A percentile compares a stretch with the other conserved stretches of the same genome.
phyloP scores from a whole-genome alignment of 2,888 invertebrate species.

The Microdon myrmicae region DNA sequence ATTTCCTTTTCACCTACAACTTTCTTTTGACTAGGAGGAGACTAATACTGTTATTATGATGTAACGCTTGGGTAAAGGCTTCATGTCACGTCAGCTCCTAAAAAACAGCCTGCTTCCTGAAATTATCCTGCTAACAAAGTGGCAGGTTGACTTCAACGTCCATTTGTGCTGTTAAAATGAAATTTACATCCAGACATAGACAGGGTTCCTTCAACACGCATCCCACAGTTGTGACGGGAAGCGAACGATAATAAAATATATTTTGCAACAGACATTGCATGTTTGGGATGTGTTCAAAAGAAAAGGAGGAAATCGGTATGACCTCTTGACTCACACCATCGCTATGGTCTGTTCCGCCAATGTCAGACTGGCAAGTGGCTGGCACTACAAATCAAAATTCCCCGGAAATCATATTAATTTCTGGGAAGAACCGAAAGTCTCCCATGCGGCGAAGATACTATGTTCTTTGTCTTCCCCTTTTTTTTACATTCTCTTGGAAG shows the following conservation, averaged over 20 bases:
- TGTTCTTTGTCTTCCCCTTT: constrained; percentile 3
- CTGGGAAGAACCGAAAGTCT: constrained; percentile 22
- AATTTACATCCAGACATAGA: constrained; percentile 37
- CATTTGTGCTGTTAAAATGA: constrained; percentile 19
- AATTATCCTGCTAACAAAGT: constrained; percentile 21
- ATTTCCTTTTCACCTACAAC: background rate
- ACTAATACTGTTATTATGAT: background rate
- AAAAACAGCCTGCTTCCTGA: constrained; percentile 27
- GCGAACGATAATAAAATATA: constrained; percentile 31
- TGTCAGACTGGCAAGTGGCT: constrained; percentile 31
- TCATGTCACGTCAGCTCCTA: constrained; percentile 22
- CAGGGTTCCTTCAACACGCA: constrained; percentile 1
- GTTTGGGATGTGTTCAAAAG: constrained; percentile 30
- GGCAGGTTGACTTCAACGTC: constrained; percentile 15
- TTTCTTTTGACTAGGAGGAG: background rate
- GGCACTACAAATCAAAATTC: constrained; percentile 38
- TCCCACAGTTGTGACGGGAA: constrained; percentile 2
- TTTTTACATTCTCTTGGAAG: constrained; percentile 12
- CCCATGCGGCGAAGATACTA: constrained; percentile 21
- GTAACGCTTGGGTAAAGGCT: constrained; percentile 14
- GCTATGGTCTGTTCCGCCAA: constrained; percentile 12
- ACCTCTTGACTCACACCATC: constrained; percentile 15
- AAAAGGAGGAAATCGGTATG: constrained; percentile 37
- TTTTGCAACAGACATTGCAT: constrained; percentile 46
- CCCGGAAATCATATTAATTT: constrained; percentile 45